A percentile compares a stretch with the other conserved stretches of the same genome.
These are phyloP conservation scores for Cynopterus brachyotis DNA, from an alignment of 2,113 vertebrate species.

Conservation along the genomic window DNA sequence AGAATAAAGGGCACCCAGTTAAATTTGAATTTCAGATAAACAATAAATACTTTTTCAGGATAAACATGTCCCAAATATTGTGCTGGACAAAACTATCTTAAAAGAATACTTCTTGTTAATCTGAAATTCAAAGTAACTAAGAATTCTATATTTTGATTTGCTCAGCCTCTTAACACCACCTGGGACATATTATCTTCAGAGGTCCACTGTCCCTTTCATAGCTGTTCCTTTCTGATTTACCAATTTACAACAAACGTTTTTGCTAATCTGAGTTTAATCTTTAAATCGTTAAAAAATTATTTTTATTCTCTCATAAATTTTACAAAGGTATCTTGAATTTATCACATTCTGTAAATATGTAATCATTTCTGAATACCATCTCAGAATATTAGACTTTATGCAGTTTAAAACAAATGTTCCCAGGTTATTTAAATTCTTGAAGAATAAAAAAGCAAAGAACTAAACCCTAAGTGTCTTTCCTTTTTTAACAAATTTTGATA, in stretches of 20 bases:
- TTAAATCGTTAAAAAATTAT: not conserved
- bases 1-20: not conserved
- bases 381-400: not conserved
- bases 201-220: not conserved
- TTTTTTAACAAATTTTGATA: not conserved
- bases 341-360: not conserved
- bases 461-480: not conserved
- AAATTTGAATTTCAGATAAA: not conserved
- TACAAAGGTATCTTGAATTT: not conserved
- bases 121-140: not conserved
- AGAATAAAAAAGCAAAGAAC: slow-evolving; percentile 19
- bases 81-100: not conserved
- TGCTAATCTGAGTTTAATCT: not conserved
- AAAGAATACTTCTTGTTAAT: not conserved
- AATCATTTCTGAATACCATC: not conserved
- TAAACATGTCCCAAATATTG: not conserved
- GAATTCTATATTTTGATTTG: not conserved
- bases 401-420: slow-evolving; percentile 15
- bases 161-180: not conserved
- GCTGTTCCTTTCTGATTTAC: not conserved
- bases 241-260: not conserved
- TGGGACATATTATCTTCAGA: not conserved
- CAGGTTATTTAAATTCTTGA: not conserved
- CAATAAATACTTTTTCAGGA: not conserved
- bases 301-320: not conserved